A percentile compares a stretch with the other conserved stretches of the same genome.
Evolutionary conservation across 2,113 vertebrate genomes (phyloP).

Genomic region (Thalassarche chlororhynchos): DNA sequence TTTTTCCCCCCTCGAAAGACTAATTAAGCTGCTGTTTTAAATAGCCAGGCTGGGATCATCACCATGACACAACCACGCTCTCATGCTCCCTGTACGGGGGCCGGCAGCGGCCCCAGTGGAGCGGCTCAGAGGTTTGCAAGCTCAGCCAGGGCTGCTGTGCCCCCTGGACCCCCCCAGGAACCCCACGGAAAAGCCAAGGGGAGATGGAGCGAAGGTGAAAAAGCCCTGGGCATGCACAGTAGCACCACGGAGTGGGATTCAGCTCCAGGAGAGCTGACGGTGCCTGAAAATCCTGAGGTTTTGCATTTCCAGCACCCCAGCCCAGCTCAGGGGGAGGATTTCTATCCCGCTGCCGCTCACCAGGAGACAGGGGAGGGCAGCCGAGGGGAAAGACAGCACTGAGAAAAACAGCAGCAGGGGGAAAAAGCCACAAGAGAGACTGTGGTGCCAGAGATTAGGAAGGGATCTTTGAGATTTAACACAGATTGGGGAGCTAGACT

Average conservation of each 20-base stretch:
- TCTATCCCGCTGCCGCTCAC: neutral
- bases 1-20: neutral
- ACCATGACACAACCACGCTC: accelerated
- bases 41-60: neutral
- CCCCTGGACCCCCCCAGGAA: too few relatives aligned
- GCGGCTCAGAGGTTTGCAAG: neutral
- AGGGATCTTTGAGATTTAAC: neutral
- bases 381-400: neutral
- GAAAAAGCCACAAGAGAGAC: neutral
- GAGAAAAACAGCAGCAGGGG: neutral
- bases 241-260: neutral
- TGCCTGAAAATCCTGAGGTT: neutral
- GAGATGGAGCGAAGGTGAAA: neutral
- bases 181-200: neutral
- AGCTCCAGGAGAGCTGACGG: accelerated
- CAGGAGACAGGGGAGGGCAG: neutral
- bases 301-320: neutral
- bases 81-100: neutral
- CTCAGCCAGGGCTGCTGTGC: neutral
- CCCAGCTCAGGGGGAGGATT: neutral
- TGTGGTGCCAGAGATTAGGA: neutral
- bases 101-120: neutral
- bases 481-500: constrained; percentile 1
- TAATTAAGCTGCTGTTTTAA: neutral
- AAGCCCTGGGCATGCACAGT: neutral